A percentile compares a stretch with the other conserved stretches of the same genome.
phyloP scores from a whole-genome alignment of 2,113 vertebrate genomes.

The Sylvia atricapilla region DNA sequence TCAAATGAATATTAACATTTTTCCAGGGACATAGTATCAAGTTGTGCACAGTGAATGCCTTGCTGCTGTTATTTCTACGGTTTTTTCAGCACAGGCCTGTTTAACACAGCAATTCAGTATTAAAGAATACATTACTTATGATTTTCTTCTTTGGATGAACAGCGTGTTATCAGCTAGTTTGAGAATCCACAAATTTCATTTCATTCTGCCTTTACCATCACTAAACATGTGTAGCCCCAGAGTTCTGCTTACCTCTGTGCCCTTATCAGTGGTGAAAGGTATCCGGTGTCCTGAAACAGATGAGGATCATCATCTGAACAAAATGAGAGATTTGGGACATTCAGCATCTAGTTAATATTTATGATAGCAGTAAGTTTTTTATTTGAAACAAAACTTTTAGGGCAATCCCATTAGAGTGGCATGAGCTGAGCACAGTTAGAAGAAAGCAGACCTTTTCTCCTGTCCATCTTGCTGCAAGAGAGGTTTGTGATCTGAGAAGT shows the following conservation, averaged over 20 bases:
- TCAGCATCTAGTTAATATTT: slow-evolving; percentile 19
- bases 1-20: slow-evolving; percentile 49
- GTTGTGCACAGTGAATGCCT: not conserved
- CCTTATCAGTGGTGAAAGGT: not conserved
- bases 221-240: not conserved
- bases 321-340: not conserved
- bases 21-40: not conserved
- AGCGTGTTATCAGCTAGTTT: not conserved
- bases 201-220: not conserved
- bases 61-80: not conserved
- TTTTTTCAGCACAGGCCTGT: not conserved
- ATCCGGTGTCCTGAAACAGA: not conserved
- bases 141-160: not conserved
- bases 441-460: not conserved
- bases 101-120: not conserved
- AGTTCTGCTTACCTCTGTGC: not conserved
- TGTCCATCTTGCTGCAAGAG: not conserved
- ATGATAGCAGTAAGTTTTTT: not conserved
- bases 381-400: slow-evolving; percentile 24
- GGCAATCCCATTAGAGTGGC: not conserved
- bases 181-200: not conserved
- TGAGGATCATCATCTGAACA: not conserved
- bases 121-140: not conserved
- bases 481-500: slow-evolving; percentile 11
- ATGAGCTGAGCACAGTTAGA: not conserved